Conservation (phyloP, 2,888 invertebrate species). For the Andrena bicolor region DNA sequence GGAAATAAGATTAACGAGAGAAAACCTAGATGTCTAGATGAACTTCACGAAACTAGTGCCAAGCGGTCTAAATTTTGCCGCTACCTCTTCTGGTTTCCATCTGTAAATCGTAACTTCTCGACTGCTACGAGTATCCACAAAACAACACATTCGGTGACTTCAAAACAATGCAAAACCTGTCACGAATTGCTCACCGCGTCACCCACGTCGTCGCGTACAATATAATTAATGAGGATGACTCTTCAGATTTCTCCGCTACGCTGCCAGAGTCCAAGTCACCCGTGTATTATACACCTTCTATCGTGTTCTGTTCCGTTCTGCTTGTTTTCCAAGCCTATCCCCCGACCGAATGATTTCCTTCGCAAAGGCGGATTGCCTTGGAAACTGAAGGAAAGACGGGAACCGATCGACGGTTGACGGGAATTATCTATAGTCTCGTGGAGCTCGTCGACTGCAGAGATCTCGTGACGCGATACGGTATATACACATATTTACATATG, state of each 20-base stretch:
- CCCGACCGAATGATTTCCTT: no score
- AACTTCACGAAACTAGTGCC: slow-evolving; percentile 15
- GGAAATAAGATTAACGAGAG: slow-evolving; percentile 51
- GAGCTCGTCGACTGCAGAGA: background rate
- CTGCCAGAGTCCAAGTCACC: no score
- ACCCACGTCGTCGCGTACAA: background rate
- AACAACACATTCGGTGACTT: background rate
- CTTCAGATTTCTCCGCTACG: background rate
- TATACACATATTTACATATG: background rate
- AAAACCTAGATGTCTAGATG: background rate
- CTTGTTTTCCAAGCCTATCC: background rate
- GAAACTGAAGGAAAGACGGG: no score
- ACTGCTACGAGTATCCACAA: background rate
- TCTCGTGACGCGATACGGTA: background rate
- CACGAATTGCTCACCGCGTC: background rate
- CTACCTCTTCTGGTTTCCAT: background rate
- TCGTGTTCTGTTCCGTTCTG: background rate
- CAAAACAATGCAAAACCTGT: no score
- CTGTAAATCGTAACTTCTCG: background rate
- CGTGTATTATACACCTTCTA: background rate
- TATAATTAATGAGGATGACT: background rate
- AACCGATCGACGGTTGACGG: no score
- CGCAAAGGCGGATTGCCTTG: no score
- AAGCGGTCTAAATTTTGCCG: slow-evolving; percentile 14
- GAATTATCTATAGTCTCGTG: background rate